A percentile compares a stretch with the other conserved stretches of the same genome.
These are phyloP conservation scores for Marasmarcha lunaedactyla DNA, from an alignment of 2,888 invertebrate species.

Conservation along the genomic window DNA sequence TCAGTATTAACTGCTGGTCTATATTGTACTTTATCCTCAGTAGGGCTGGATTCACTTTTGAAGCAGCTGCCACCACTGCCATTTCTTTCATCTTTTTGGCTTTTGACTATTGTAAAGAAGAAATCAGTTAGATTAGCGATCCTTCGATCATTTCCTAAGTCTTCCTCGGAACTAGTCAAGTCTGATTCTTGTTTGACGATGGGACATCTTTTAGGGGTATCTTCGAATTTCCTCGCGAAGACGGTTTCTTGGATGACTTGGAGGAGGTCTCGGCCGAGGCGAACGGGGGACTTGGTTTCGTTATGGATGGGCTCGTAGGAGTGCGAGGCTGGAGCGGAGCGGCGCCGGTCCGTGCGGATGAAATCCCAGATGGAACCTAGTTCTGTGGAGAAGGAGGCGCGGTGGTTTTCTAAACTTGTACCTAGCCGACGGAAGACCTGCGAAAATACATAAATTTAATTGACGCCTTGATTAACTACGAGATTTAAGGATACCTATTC, in stretches of 20 bases:
- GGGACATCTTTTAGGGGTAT: slow-evolving; percentile 44
- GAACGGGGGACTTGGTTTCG: slow-evolving; percentile 42
- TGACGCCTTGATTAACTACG: no score
- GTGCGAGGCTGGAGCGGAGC: slow-evolving; percentile 36
- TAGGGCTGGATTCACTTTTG: slow-evolving; percentile 46
- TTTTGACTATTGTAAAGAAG: slow-evolving; percentile 62
- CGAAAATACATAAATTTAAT: no score
- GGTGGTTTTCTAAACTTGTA: slow-evolving; percentile 48
- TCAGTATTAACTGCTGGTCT: slow-evolving; percentile 44
- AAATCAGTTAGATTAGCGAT: slow-evolving; percentile 62
- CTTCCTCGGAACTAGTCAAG: slow-evolving; percentile 43
- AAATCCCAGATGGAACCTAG: slow-evolving; percentile 61
- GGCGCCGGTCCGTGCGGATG: slow-evolving; percentile 39
- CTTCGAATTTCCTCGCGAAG: slow-evolving; percentile 40
- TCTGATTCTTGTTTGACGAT: slow-evolving; percentile 58
- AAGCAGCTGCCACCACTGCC: slow-evolving; percentile 55
- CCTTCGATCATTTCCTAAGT: slow-evolving; percentile 47
- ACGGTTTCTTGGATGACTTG: slow-evolving; percentile 63
- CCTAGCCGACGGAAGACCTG: slow-evolving; percentile 60
- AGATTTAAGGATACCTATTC: no score
- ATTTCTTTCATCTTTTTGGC: slow-evolving; percentile 53
- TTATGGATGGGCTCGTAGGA: slow-evolving; percentile 35
- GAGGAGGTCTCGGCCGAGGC: slow-evolving; percentile 49
- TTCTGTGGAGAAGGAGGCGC: slow-evolving; percentile 54
- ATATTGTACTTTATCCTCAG: slow-evolving; percentile 31